Conservation (phyloP, 2,888 invertebrate species). For the Drosophila lacicola region DNA sequence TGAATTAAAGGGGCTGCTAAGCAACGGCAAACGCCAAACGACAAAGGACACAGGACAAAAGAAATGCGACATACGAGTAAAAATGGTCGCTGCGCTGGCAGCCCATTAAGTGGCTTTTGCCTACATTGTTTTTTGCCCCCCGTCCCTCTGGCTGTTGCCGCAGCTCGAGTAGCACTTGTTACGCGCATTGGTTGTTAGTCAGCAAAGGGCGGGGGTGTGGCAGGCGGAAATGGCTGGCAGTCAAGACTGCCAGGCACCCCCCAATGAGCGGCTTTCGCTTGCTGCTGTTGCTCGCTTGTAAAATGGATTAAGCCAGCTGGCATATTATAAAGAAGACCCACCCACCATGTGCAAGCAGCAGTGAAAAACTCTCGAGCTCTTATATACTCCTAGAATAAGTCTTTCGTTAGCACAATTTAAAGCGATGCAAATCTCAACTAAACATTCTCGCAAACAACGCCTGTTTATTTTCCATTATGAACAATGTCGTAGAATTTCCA, state of each 20-base stretch:
- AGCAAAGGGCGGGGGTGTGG: background rate
- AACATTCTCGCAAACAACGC: background rate
- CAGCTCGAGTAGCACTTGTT: conserved; percentile 71
- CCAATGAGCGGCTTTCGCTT: conserved; percentile 16
- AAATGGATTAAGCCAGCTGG: conserved; percentile 59
- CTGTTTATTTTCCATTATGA: background rate
- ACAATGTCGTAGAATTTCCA: too few species aligned
- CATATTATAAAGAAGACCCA: background rate
- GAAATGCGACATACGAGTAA: conserved; percentile 38
- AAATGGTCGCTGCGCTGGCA: conserved; percentile 57
- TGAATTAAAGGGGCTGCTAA: conserved; percentile 66
- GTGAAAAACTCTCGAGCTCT: conserved; percentile 1
- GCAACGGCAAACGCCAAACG: conserved; percentile 35
- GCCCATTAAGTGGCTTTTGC: conserved; percentile 59
- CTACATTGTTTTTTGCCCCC: conserved; percentile 42
- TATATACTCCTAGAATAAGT: background rate
- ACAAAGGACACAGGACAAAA: conserved; percentile 7
- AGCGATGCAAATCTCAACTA: background rate
- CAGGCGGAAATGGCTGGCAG: background rate
- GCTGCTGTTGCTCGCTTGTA: conserved; percentile 23
- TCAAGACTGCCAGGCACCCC: conserved; percentile 15
- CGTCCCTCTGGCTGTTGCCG: conserved; percentile 8
- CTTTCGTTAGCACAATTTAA: background rate
- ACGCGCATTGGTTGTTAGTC: conserved; percentile 45
- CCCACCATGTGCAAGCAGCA: background rate